These are phyloP conservation scores for Enteromius radiatus DNA, from an alignment of 2,797 vertebrate species.

Conservation along the genomic window DNA sequence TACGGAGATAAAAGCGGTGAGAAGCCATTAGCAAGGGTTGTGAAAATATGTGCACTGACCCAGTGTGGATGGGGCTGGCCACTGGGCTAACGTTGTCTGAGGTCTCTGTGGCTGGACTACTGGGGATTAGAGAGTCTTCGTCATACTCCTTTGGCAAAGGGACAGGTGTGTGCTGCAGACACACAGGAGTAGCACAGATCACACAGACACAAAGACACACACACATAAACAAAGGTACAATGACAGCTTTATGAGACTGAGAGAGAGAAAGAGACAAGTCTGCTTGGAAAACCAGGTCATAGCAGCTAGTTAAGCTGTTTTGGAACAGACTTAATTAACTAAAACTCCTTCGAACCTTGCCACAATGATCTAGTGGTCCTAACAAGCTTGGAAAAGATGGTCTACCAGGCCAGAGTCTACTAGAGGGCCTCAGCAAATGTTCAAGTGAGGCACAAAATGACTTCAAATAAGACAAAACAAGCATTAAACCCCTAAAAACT, in stretches of 20 bases:
- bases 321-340: neutral
- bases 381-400: neutral
- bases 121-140: conserved; percentile 95
- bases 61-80: conserved; percentile 96
- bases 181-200: conserved; percentile 42
- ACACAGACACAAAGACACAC: conserved; percentile 35
- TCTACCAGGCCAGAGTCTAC: neutral
- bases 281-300: conserved; percentile 3
- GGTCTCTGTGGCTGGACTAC: conserved; percentile 97
- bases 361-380: neutral
- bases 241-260: conserved; percentile 47
- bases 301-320: neutral
- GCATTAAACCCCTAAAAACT: neutral
- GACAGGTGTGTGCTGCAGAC: conserved; percentile 76
- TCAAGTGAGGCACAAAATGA: neutral
- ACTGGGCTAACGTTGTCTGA: conserved; percentile 98
- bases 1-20: conserved; percentile 46
- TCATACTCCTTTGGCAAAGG: conserved; percentile 93
- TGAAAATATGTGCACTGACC: conserved; percentile 78
- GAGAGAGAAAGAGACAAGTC: conserved; percentile 4
- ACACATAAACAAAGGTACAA: conserved; percentile 43
- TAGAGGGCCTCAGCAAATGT: neutral
- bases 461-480: neutral
- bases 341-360: neutral
- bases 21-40: conserved; percentile 16